Conservation (phyloP, 2,797 vertebrate genomes). For the Leuciscus waleckii region DNA sequence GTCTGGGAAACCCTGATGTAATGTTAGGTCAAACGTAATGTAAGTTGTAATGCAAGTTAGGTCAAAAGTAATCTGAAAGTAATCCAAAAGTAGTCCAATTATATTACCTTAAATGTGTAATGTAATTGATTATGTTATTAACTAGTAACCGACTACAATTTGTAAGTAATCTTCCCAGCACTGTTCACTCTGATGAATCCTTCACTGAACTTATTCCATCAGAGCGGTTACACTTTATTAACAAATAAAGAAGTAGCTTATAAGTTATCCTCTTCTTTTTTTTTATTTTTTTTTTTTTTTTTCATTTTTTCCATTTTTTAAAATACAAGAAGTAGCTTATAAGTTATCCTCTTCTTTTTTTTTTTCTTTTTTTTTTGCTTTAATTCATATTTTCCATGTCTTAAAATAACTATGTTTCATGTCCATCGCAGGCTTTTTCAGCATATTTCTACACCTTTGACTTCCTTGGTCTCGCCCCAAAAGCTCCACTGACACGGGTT, state of each 20-base stretch:
- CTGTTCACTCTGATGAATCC: background rate
- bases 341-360: background rate
- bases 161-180: background rate
- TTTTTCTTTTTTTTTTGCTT: background rate
- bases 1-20: background rate
- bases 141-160: background rate
- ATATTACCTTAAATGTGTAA: background rate
- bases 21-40: background rate
- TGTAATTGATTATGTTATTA: background rate
- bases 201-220: background rate
- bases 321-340: background rate
- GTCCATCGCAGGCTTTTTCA: slow-evolving; percentile 64
- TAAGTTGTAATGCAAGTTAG: background rate
- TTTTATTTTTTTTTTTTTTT: background rate
- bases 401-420: background rate
- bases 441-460: slow-evolving; percentile 69
- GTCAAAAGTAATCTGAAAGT: background rate
- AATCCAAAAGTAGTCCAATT: background rate
- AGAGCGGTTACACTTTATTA: background rate
- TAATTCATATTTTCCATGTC: background rate
- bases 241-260: background rate
- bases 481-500: slow-evolving; percentile 52
- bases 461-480: slow-evolving; percentile 66
- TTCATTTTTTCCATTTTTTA: background rate
- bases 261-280: background rate